Percentiles rank a stretch among this genome's conserved stretches.
Evolutionary conservation across 1,140 invertebrate genomes (phyloP).

Genomic region (Aporrectodea caliginosa): DNA sequence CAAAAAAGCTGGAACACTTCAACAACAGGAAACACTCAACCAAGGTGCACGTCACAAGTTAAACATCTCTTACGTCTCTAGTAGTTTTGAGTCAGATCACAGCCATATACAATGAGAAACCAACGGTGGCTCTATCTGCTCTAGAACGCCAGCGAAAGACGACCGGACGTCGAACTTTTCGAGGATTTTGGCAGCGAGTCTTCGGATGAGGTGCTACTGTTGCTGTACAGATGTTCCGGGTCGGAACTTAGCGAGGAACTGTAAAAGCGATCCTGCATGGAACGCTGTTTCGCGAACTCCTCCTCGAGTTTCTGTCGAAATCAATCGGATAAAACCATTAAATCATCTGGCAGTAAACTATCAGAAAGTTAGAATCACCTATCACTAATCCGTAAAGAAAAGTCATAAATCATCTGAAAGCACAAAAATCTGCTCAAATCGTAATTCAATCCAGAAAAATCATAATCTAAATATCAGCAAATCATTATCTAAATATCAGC

Average conservation of each 20-base stretch:
- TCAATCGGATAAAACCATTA: neutral
- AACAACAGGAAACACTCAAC: too few species aligned
- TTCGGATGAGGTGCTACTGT: neutral
- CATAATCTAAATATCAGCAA: neutral
- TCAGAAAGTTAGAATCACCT: neutral
- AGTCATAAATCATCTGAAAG: neutral
- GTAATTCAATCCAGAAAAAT: neutral
- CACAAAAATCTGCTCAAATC: neutral
- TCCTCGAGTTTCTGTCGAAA: conserved; percentile 10
- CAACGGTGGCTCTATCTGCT: neutral
- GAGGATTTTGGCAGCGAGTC: neutral
- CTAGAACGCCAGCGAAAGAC: neutral
- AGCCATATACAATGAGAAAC: neutral
- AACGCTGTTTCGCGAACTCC: conserved; percentile 10
- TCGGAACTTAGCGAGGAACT: neutral
- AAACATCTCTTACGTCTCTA: too few species aligned
- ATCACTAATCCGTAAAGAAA: neutral
- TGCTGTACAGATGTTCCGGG: neutral
- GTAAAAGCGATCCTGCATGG: conserved; percentile 13
- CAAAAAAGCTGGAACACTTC: too few species aligned
- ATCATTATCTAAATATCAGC: too few species aligned
- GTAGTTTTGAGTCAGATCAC: neutral
- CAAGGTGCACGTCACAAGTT: too few species aligned
- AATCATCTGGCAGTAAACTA: neutral
- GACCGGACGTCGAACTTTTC: neutral